These are phyloP conservation scores for Gymnoscopelus braueri DNA, from an alignment of 2,797 vertebrate species.

Conservation along the genomic window DNA sequence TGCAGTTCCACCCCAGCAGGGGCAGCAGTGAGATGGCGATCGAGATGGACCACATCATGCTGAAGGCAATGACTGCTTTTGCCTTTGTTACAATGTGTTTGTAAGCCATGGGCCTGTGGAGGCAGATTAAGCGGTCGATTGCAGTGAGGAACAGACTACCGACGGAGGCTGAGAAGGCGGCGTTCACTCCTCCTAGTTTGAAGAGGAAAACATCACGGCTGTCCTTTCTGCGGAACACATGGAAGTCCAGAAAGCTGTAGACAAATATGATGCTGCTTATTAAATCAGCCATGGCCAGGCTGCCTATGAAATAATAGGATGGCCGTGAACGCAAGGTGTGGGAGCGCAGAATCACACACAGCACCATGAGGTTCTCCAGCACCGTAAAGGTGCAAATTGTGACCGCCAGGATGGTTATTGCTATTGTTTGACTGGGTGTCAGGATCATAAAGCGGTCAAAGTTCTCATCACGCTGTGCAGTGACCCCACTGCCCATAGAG, in stretches of 20 bases:
- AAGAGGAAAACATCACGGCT: slow-evolving; percentile 94
- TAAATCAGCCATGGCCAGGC: slow-evolving; percentile 95
- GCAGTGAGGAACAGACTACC: slow-evolving; percentile 98
- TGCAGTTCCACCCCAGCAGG: slow-evolving; percentile 98
- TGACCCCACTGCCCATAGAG: slow-evolving; percentile 79
- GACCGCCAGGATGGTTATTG: slow-evolving; percentile 90
- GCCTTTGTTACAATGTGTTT: slow-evolving; percentile 95
- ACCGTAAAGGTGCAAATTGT: slow-evolving; percentile 97
- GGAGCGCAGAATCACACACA: slow-evolving; percentile 94
- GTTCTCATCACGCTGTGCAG: slow-evolving; percentile 91
- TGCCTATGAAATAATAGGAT: slow-evolving; percentile 98
- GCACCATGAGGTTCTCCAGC: slow-evolving; percentile 94
- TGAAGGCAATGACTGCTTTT: slow-evolving; percentile 95
- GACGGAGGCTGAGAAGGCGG: slow-evolving; percentile 96
- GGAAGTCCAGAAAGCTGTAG: slow-evolving; percentile 98
- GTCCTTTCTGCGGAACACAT: slow-evolving; percentile 96
- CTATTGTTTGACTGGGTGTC: slow-evolving; percentile 94
- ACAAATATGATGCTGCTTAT: slow-evolving; percentile 98
- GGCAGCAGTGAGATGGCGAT: slow-evolving; percentile 94
- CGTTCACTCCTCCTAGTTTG: slow-evolving; percentile 95
- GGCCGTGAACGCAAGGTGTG: slow-evolving; percentile 93
- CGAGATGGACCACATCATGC: slow-evolving; percentile 96
- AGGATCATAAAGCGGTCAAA: slow-evolving; percentile 97
- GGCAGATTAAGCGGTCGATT: slow-evolving; percentile 97
- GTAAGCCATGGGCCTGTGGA: slow-evolving; percentile 95